Evolutionary conservation across 1,140 invertebrate genomes (phyloP).

Genomic region (Goniozus legneri): DNA sequence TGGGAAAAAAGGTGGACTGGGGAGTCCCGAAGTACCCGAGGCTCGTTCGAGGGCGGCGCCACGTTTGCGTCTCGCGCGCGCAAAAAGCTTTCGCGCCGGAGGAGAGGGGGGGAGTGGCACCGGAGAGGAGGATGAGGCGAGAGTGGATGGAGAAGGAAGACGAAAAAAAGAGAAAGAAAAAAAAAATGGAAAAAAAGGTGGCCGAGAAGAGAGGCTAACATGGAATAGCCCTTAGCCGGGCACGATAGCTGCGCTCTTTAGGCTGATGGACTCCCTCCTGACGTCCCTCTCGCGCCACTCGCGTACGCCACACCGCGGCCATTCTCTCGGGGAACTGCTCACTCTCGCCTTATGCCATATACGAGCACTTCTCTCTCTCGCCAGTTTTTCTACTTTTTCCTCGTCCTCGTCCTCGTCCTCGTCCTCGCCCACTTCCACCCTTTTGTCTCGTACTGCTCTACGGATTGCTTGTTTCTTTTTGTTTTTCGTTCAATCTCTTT

Average conservation of each 20-base stretch:
- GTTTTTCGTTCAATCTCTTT: too few relatives aligned
- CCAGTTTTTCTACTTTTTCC: too few relatives aligned
- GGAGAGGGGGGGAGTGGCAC: slow-evolving; percentile 23
- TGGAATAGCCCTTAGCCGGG: slow-evolving; percentile 55
- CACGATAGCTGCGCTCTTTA: slow-evolving; percentile 51
- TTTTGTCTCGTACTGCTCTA: slow-evolving; percentile 4
- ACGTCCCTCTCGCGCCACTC: neutral
- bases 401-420: slow-evolving; percentile 4
- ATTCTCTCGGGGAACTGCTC: too few relatives aligned
- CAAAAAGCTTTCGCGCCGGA: slow-evolving; percentile 38
- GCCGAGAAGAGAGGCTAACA: slow-evolving; percentile 48
- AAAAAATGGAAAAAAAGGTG: slow-evolving; percentile 39
- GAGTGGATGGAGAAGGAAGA: neutral
- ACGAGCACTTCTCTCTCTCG: too few relatives aligned
- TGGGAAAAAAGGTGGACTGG: slow-evolving; percentile 22
- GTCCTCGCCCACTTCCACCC: neutral
- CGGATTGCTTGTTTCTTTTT: too few relatives aligned
- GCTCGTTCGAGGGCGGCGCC: slow-evolving; percentile 46
- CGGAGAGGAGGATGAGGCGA: slow-evolving; percentile 14
- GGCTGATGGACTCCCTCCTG: slow-evolving; percentile 38
- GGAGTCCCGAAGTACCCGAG: slow-evolving; percentile 32
- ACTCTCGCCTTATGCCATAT: too few relatives aligned
- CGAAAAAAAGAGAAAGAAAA: slow-evolving; percentile 10
- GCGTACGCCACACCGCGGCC: neutral
- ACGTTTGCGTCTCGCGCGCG: slow-evolving; percentile 47